Evolutionary conservation across 2,888 invertebrate species (phyloP).

Genomic region (Stratiomys singularior): DNA sequence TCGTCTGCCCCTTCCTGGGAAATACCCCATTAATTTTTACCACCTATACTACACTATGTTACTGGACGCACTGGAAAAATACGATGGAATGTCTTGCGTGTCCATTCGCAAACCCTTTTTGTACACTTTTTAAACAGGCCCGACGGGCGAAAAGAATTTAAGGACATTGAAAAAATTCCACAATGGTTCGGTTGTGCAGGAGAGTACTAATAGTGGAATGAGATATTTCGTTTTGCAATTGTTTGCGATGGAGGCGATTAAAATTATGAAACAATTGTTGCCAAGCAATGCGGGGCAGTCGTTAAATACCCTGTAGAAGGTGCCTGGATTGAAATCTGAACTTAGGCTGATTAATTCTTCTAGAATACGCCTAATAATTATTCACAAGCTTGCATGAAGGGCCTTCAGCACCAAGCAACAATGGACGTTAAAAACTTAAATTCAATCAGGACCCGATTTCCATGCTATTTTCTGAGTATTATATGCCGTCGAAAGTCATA

Average conservation of each 20-base stretch:
- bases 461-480: background rate
- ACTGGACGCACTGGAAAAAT: background rate
- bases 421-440: no score
- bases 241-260: background rate
- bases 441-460: no score
- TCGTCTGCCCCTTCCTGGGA: conserved; percentile 27
- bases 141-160: conserved; percentile 47
- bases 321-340: background rate
- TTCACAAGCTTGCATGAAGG: no score
- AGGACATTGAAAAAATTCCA: background rate
- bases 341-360: no score
- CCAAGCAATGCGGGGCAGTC: background rate
- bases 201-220: conserved; percentile 20
- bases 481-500: background rate
- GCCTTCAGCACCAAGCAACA: no score
- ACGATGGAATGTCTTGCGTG: background rate
- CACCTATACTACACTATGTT: background rate
- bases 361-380: no score
- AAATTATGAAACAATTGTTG: background rate
- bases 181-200: background rate
- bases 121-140: conserved; percentile 48
- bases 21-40: background rate
- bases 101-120: conserved; percentile 38
- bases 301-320: background rate
- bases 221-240: conserved; percentile 1